Evolutionary conservation across 2,113 vertebrate species (phyloP), one percentile per base, ranked within the genome.

Genomic region (Oncorhynchus masou): DNA sequence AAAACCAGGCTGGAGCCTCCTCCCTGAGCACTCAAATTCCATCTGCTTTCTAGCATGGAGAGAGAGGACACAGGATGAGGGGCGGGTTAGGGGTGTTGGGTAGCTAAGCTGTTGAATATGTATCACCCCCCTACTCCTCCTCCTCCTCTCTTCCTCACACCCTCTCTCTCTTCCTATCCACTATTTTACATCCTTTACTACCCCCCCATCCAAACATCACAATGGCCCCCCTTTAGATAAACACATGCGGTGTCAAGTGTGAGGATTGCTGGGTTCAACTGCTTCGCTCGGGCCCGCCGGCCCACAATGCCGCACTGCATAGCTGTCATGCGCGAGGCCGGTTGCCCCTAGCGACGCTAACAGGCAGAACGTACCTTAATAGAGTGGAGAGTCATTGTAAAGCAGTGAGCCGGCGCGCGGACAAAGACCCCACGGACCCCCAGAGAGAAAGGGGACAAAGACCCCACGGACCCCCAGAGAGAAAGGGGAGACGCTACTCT

Each of bases 331-430:
- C 96, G 95, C 96, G 95, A 95, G 95, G 95, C 95, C 92, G 88
- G 97, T 98, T 97, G 95, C 97, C 97, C 96, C 12, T 90, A 95
- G 96, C 94, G 93, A 99, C 96, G 93, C 95, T 99, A 98, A 98
- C 97, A 98, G 96, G 97, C 97, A 98, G 96, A 99, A 98, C 96
- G 96, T 94, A 96, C 95, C 96, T 99, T 99, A 98, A 99, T 98
- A 98, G 97, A 98, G 96, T 99, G 96, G 95, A 96, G 95, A 96
- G 96, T 97, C 96, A 99, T 99, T 98, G 97, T 99, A 95, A 98
- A 97, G 96, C 97, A 97, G 95, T 97, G 96, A 99, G 95, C 94
- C 94, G 92, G 93, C 91, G 87, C 88, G 78, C 72, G 82, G 91
- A 94, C 96, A 96, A 95, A 95, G 95, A 95, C 95, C 95, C 93